phyloP scores from a whole-genome alignment of 1,140 invertebrate species.

The Drosophila subpulchrella region DNA sequence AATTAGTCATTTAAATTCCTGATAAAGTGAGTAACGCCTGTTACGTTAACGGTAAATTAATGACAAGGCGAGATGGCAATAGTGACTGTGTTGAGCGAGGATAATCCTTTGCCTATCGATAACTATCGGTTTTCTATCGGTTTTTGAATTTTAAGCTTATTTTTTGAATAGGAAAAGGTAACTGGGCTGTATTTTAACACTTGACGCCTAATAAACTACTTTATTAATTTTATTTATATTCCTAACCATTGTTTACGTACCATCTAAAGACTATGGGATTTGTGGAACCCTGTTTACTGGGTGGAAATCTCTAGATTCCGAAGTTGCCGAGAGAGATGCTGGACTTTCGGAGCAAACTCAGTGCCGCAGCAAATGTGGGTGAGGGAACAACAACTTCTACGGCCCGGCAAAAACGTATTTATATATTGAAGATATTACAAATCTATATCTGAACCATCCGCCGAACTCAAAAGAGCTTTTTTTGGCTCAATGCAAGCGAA shows the following conservation, averaged over 20 bases:
- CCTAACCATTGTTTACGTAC: no score
- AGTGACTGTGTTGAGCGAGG: not conserved
- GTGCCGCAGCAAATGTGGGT: conserved; percentile 35
- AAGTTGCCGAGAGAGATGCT: conserved; percentile 11
- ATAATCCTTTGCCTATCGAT: conserved; percentile 17
- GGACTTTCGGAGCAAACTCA: conserved; percentile 27
- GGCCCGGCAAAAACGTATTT: conserved; percentile 18
- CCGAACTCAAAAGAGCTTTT: not conserved
- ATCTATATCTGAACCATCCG: not conserved
- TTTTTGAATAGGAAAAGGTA: not conserved
- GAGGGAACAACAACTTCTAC: conserved; percentile 36
- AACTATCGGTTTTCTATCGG: conserved; percentile 3
- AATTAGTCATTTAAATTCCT: conserved; percentile 7
- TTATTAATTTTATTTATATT: no score
- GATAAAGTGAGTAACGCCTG: not conserved
- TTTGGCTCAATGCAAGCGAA: not conserved
- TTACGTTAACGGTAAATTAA: conserved; percentile 4
- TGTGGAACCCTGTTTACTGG: not conserved
- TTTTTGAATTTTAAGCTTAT: conserved; percentile 9
- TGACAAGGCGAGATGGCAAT: not conserved
- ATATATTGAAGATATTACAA: not conserved
- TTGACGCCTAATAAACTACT: not conserved
- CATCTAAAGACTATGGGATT: not conserved
- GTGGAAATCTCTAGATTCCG: not conserved
- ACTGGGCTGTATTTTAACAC: not conserved